phyloP scores from a whole-genome alignment of 1,140 invertebrate species.

The Drosophila tsacasi region DNA sequence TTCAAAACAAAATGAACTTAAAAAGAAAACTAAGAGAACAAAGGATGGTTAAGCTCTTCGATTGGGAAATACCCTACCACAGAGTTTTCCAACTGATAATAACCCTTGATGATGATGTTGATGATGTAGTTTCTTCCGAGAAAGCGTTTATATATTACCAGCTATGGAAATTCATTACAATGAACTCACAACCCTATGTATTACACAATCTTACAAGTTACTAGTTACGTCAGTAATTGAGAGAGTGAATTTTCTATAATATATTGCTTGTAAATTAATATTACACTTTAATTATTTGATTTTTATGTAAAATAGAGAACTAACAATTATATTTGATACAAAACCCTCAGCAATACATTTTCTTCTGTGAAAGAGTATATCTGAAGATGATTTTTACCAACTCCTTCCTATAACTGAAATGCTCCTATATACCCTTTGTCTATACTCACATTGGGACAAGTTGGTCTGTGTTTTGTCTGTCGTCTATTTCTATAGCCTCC shows the following conservation, averaged over 20 bases:
- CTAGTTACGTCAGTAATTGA: neutral
- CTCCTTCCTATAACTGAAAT: neutral
- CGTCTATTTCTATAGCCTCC: conserved; percentile 13
- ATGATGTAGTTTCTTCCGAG: neutral
- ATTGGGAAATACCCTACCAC: conserved; percentile 11
- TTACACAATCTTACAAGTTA: neutral
- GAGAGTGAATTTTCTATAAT: neutral
- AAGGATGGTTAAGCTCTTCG: neutral
- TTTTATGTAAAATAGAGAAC: neutral
- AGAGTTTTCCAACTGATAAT: neutral
- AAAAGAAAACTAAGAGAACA: conserved; percentile 12
- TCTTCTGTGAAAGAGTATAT: neutral
- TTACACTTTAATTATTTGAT: neutral
- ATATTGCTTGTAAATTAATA: neutral
- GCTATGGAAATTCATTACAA: neutral
- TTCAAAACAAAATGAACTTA: conserved; percentile 25
- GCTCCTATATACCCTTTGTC: conserved; percentile 5
- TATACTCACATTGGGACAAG: conserved; percentile 18
- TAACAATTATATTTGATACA: neutral
- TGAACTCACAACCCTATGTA: conserved; percentile 5
- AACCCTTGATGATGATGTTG: neutral
- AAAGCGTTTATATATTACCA: neutral
- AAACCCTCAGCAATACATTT: too few species aligned
- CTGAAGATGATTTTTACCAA: neutral
- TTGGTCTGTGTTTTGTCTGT: conserved; percentile 49